These are phyloP conservation scores for Hoplodrina blanda DNA, from an alignment of 2,888 invertebrate species.

Conservation along the genomic window DNA sequence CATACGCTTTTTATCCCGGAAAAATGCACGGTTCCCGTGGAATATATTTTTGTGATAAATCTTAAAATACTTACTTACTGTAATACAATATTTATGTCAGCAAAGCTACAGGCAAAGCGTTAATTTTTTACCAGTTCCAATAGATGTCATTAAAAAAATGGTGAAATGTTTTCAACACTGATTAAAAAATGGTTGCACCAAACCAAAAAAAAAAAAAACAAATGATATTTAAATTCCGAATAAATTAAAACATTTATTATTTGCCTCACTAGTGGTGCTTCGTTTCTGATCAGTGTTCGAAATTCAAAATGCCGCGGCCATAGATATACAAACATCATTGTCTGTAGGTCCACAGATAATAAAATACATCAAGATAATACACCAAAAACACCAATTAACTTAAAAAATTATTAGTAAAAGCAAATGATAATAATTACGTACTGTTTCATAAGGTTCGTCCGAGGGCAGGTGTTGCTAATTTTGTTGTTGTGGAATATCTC, in stretches of 20 bases:
- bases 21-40: no score
- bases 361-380: slow-evolving; percentile 16
- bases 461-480: slow-evolving; percentile 98
- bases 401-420: slow-evolving; percentile 23
- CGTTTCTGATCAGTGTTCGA: slow-evolving; percentile 8
- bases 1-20: no score
- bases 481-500: slow-evolving; percentile 98
- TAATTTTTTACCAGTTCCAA: neutral
- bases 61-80: neutral
- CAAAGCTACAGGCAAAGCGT: slow-evolving; percentile 1
- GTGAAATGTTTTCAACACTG: neutral
- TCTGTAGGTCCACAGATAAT: neutral
- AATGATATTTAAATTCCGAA: neutral
- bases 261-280: neutral
- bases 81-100: neutral
- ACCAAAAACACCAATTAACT: slow-evolving; percentile 22
- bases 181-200: slow-evolving; percentile 6
- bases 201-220: neutral
- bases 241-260: neutral
- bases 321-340: neutral
- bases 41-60: neutral
- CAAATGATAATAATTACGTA: slow-evolving; percentile 91
- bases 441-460: slow-evolving; percentile 99
- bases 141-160: neutral
- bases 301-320: neutral